A percentile compares a stretch with the other conserved stretches of the same genome.
Conservation (phyloP, 2,113 vertebrate genomes). For the Zonotrichia leucophrys region DNA sequence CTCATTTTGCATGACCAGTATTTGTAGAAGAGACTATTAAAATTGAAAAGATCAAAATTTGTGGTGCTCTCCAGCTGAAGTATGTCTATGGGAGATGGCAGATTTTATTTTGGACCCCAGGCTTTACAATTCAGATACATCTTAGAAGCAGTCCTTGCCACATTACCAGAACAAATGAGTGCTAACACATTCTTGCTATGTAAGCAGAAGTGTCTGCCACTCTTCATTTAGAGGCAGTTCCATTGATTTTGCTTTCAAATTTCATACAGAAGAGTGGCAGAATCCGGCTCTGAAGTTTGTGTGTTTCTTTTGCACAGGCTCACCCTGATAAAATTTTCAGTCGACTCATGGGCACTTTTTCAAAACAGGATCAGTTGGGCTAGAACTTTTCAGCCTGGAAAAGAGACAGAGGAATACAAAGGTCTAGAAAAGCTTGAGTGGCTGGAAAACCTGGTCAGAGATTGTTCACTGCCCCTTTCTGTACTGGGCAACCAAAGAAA, state of each 20-base stretch:
- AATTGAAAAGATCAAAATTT: background rate
- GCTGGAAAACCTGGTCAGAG: background rate
- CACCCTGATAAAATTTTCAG: background rate
- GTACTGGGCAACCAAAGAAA: background rate
- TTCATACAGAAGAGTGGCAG: background rate
- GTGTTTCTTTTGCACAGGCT: background rate
- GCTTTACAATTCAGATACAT: background rate
- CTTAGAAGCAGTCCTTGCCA: background rate
- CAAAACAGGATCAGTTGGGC: background rate
- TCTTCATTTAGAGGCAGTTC: background rate
- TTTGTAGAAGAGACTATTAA: background rate
- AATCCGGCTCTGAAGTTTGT: background rate
- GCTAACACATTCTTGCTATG: background rate
- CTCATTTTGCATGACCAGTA: background rate
- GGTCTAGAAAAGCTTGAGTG: background rate
- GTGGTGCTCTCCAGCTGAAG: background rate
- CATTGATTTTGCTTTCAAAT: background rate
- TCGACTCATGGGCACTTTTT: background rate
- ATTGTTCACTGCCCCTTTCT: background rate
- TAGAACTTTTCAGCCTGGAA: background rate
- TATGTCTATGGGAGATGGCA: background rate
- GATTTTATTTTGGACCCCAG: background rate
- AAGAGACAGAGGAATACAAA: background rate
- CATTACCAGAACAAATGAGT: background rate
- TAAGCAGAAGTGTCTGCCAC: background rate